phyloP scores from a whole-genome alignment of 2,113 vertebrate genomes.

The Nothoprocta pentlandii region DNA sequence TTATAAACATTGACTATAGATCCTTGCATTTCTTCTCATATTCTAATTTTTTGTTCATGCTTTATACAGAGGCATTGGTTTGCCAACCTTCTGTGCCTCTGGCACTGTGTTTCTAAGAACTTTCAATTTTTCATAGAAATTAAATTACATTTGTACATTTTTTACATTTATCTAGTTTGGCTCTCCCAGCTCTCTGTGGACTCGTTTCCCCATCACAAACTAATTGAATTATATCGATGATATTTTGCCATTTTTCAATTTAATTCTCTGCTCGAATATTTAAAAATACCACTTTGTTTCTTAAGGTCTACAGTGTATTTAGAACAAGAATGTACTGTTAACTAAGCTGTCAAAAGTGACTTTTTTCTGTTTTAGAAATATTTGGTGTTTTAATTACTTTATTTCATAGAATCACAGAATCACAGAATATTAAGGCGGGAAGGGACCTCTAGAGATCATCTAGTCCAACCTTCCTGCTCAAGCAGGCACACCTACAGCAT shows the following conservation, averaged over 20 bases:
- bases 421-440: too few relatives aligned
- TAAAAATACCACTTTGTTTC: constrained; percentile 39
- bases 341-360: constrained; percentile 17
- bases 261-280: constrained; percentile 34
- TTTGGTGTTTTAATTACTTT: constrained; percentile 45
- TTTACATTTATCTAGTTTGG: not conserved
- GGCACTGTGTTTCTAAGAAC: not conserved
- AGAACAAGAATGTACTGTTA: not conserved
- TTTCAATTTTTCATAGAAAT: not conserved
- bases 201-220: not conserved
- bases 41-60: not conserved
- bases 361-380: constrained; percentile 7
- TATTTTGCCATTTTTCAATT: constrained; percentile 45
- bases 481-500: too few relatives aligned
- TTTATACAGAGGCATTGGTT: not conserved
- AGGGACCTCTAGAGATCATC: too few relatives aligned
- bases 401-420: not conserved
- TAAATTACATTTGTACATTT: not conserved
- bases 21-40: not conserved
- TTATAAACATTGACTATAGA: accelerated
- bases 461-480: too few relatives aligned
- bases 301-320: not conserved
- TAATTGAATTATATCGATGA: constrained; percentile 32
- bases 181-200: not conserved
- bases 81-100: not conserved